phyloP scores from a whole-genome alignment of 2,888 invertebrate genomes.

The Polyploca ridens region DNA sequence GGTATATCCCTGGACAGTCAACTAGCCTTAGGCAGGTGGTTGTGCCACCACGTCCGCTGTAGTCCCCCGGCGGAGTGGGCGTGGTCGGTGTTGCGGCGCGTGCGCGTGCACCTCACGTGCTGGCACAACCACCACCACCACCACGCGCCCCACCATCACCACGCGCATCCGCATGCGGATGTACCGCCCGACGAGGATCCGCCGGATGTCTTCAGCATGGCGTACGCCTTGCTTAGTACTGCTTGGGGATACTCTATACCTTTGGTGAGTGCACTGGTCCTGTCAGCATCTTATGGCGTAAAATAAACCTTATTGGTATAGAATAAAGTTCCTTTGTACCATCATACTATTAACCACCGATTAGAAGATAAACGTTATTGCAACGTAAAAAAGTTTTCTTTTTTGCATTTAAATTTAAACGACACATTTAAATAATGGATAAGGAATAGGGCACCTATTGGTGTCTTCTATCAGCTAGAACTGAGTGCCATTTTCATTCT shows the following conservation, averaged over 20 bases:
- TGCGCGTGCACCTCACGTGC: conserved; percentile 60
- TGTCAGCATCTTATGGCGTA: too few relatives aligned
- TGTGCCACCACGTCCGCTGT: conserved; percentile 36
- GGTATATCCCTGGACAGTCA: conserved; percentile 66
- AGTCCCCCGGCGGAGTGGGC: conserved; percentile 51
- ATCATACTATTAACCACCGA: too few relatives aligned
- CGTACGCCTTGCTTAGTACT: conserved; percentile 58
- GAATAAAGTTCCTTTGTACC: too few relatives aligned
- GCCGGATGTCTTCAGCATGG: conserved; percentile 44
- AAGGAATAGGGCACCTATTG: too few relatives aligned
- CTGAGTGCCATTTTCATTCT: too few relatives aligned
- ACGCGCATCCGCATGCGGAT: conserved; percentile 39
- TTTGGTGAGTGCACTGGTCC: conserved; percentile 52
- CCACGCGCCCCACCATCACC: conserved; percentile 43
- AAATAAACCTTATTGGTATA: too few relatives aligned
- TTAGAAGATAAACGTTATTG: too few relatives aligned
- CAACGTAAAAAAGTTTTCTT: too few relatives aligned
- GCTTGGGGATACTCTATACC: conserved; percentile 77
- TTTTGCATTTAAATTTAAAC: too few relatives aligned
- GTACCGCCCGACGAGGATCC: conserved; percentile 27
- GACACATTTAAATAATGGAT: too few relatives aligned
- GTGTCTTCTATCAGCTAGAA: too few relatives aligned
- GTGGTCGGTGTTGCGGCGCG: conserved; percentile 57
- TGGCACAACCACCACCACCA: too few relatives aligned
- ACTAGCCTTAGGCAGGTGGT: conserved; percentile 57